A percentile compares a stretch with the other conserved stretches of the same genome.
Evolutionary conservation across 1,140 invertebrate species (phyloP).

Genomic region (Drosophila erecta): DNA sequence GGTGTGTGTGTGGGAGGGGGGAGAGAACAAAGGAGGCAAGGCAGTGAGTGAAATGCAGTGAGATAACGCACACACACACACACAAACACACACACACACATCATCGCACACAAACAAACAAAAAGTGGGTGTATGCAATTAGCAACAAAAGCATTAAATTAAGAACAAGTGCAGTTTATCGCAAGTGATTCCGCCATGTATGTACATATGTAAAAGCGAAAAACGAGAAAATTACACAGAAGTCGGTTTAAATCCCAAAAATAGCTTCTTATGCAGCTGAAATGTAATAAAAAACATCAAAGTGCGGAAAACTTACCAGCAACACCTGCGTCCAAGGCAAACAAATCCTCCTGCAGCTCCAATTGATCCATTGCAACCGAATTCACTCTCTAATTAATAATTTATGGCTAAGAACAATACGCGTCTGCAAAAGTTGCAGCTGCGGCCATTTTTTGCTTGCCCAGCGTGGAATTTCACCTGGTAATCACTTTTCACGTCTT

Average conservation of each 20-base stretch:
- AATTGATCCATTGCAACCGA: conserved; percentile 39
- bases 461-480: background rate
- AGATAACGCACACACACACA: conserved; percentile 27
- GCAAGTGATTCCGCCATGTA: conserved; percentile 42
- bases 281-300: background rate
- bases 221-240: conserved; percentile 52
- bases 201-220: conserved; percentile 25
- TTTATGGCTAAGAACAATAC: conserved; percentile 29
- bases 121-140: conserved; percentile 74
- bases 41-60: conserved; percentile 16
- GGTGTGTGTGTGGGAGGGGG: conserved; percentile 3
- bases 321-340: conserved; percentile 28
- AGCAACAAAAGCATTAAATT: conserved; percentile 28
- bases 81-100: conserved; percentile 13
- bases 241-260: conserved; percentile 41
- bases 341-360: conserved; percentile 59
- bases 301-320: conserved; percentile 25
- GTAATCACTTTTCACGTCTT: background rate
- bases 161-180: conserved; percentile 27
- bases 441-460: conserved; percentile 48
- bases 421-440: conserved; percentile 42
- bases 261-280: conserved; percentile 37
- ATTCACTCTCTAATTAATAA: background rate
- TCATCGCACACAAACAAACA: conserved; percentile 7
- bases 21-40: background rate